Percentiles rank a stretch among this genome's conserved stretches.
phyloP scores from a whole-genome alignment of 2,888 invertebrate genomes.

The Brenthis ino region DNA sequence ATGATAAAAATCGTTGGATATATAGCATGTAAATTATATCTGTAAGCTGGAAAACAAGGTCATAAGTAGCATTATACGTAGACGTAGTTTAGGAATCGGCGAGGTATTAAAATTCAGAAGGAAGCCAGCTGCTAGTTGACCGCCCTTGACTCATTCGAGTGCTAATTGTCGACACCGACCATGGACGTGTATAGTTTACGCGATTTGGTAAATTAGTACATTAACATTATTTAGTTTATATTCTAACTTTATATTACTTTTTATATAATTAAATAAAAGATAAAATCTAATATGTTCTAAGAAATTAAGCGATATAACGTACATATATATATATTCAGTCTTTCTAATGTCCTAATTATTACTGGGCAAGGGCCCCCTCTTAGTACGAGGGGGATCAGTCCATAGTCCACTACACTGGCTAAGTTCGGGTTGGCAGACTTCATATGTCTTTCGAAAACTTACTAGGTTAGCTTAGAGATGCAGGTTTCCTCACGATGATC shows the following conservation, averaged over 20 bases:
- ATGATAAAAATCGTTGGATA: background rate
- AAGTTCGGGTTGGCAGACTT: too few relatives aligned
- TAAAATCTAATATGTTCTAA: too few relatives aligned
- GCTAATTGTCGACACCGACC: constrained; percentile 26
- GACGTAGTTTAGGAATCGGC: constrained; percentile 59
- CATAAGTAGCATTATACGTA: constrained; percentile 37
- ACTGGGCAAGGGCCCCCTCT: too few relatives aligned
- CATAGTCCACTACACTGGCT: too few relatives aligned
- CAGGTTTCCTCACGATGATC: too few relatives aligned
- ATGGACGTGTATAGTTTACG: constrained; percentile 15
- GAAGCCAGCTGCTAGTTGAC: constrained; percentile 68
- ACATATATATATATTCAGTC: too few relatives aligned
- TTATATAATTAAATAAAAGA: background rate
- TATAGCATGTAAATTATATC: background rate
- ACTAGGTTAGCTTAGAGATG: too few relatives aligned
- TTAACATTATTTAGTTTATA: constrained; percentile 4
- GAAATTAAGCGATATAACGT: too few relatives aligned
- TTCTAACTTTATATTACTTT: background rate
- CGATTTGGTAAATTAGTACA: constrained; percentile 15
- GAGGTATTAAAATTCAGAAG: constrained; percentile 67
- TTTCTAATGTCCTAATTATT: too few relatives aligned
- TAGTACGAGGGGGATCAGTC: too few relatives aligned
- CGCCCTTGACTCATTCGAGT: constrained; percentile 68
- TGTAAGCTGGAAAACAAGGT: background rate
- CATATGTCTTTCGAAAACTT: too few relatives aligned